Evolutionary conservation across 2,113 vertebrate species (phyloP), one percentile per base, ranked within the genome.

Genomic region (Microtus ochrogaster): DNA sequence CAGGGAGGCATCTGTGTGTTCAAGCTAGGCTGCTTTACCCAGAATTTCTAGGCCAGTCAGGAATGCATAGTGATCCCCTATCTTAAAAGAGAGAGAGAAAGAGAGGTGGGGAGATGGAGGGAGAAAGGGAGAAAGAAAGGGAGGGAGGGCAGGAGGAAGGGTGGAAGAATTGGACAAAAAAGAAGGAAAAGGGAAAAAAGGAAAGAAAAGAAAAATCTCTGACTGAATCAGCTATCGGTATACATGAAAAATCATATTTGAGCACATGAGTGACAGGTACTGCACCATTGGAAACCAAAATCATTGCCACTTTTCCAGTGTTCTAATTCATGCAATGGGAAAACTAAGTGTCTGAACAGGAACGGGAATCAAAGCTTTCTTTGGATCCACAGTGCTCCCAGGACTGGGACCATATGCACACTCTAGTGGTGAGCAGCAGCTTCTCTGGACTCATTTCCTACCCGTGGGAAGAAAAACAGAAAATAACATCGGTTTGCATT

Each of bases 401-500:
- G 90, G 96, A 96, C 81, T 16, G 76, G 81, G 83, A 95, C 97
- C 97, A 97, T 98, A 95, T 97, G 97, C 72, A 68, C n/a, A 41
- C 63, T 85, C 66, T 85, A 21, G 19, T 85, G 94, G 89, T 77
- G 94, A 95, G 91, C 24, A 2, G 76, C 97, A 96, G 77, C 72
- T 93, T 97, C 85, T 89, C 96, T 96, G 96, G 96, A 97, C 74
- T 92, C 82, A 44, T 96, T 94, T 97, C 94, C 96, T 95, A 65
- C 66, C 92, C 86, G 77, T 95, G 91, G 95, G 97, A 97, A 98
- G 96, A 92, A n/a, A 82, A 95, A 92, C 74, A 97, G 92, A 97
- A 97, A 97, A 97, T 97, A 91, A 96, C 94, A 92, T 39, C 44
- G 49, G 84, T 91, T 97, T 41, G 3, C n/a, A n/a, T 94, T 96